Evolutionary conservation across 2,797 vertebrate species (phyloP), one percentile per base, ranked within the genome.

Genomic region (Chrosomus eos): DNA sequence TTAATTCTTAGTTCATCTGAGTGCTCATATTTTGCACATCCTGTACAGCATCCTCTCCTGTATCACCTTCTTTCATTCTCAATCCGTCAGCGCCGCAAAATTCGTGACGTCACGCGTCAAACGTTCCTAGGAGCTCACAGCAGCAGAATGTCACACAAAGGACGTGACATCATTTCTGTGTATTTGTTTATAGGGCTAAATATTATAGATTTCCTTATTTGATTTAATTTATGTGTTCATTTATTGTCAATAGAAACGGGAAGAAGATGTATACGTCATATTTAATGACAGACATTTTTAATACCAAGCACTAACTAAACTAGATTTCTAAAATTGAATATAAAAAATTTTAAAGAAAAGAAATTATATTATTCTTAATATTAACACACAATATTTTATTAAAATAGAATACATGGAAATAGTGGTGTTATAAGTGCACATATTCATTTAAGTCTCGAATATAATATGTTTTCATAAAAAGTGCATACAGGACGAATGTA

Each of bases 71-170:
- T 60, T 78, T 64, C 75, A 76, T 58, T 23, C 70, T 23, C 45
- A 87, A 89, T 88, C 87, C 68, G 64, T 19, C 28, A 36, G 78
- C 80, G 84, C 82, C 84, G 80, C 55, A 88, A 80, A 58, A n/a
- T 23, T 5, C 53, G 87, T 85, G 86, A 86, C 86, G 74, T 88
- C 87, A 86, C 83, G 87, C 72, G 73, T 21, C 68, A 83, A 78
- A 79, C 53, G 72, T 48, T 45, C 28, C 19, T 66, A 51, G 14
- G 64, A 64, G 9, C 10, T 66, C 40, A n/a, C 14, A 38, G 19
- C n/a, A 28, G 51, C 21, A 55, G 67, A 72, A 81, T 60, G 80
- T 60, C 80, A 81, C 78, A 53, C n/a, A 60, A 40, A 72, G 68
- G 68, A 72, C 80, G 38, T 43, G 80, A 45, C 80, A 60, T 26